Percentiles rank a stretch among this genome's conserved stretches.
phyloP scores from a whole-genome alignment of 2,888 invertebrate genomes.

The Ptilodon capucinus region DNA sequence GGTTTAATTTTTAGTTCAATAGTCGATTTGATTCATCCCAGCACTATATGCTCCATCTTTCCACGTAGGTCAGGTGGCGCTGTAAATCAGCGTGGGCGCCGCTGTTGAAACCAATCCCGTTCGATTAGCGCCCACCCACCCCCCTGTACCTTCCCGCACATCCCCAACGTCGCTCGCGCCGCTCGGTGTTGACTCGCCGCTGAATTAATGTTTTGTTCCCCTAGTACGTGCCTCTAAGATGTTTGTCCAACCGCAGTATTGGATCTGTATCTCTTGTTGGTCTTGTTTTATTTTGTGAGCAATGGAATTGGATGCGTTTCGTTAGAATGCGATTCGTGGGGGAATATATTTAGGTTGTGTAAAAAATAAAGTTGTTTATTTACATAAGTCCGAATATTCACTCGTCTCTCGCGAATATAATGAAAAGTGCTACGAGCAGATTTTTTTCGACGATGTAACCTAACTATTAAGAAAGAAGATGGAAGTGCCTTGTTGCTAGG shows the following conservation, averaged over 20 bases:
- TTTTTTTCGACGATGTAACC: too few relatives aligned
- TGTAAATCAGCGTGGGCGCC: slow-evolving; percentile 45
- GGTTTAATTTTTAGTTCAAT: background rate
- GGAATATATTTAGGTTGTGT: too few relatives aligned
- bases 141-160: slow-evolving; percentile 11
- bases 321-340: background rate
- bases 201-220: slow-evolving; percentile 34
- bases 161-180: slow-evolving; percentile 6
- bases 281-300: background rate
- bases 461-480: too few relatives aligned
- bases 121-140: slow-evolving; percentile 42
- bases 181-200: slow-evolving; percentile 35
- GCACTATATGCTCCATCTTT: background rate
- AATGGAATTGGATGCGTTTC: background rate
- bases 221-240: slow-evolving; percentile 14
- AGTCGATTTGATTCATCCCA: background rate
- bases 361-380: too few relatives aligned
- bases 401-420: too few relatives aligned
- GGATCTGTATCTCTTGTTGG: slow-evolving; percentile 1
- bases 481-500: background rate
- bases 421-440: too few relatives aligned
- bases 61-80: slow-evolving; percentile 22
- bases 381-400: too few relatives aligned
- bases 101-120: slow-evolving; percentile 45
- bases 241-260: slow-evolving; percentile 7